These are phyloP conservation scores for Crepidodera aurea DNA, from an alignment of 2,888 invertebrate genomes.

Conservation along the genomic window DNA sequence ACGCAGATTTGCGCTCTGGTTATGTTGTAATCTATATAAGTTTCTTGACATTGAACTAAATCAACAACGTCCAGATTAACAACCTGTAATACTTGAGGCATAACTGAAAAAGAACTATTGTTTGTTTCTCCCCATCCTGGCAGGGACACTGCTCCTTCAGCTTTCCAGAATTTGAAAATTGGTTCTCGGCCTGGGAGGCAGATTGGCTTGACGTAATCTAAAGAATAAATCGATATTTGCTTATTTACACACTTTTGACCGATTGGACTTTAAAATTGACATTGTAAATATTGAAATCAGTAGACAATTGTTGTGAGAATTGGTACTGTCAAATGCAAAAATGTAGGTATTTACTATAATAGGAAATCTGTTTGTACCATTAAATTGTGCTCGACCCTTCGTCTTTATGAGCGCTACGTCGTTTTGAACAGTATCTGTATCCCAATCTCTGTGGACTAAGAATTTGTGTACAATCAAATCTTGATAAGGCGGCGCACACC, in stretches of 20 bases:
- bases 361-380: no score
- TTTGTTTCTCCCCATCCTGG: slow-evolving; percentile 63
- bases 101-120: slow-evolving; percentile 5
- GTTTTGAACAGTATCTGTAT: slow-evolving; percentile 12
- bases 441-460: not conserved
- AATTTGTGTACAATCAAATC: slow-evolving; percentile 4
- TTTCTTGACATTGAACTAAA: slow-evolving; percentile 16
- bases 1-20: slow-evolving; percentile 33
- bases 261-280: no score
- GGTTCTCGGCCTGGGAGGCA: slow-evolving; percentile 65
- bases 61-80: slow-evolving; percentile 27
- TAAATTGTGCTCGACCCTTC: not conserved
- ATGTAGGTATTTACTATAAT: no score
- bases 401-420: slow-evolving; percentile 16
- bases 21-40: slow-evolving; percentile 14
- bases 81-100: slow-evolving; percentile 29
- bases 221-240: slow-evolving; percentile 2
- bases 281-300: no score
- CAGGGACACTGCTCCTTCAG: slow-evolving; percentile 61
- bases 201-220: slow-evolving; percentile 67
- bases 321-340: no score
- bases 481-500: slow-evolving; percentile 25
- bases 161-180: slow-evolving; percentile 53
- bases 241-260: no score
- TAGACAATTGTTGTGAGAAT: no score